These are phyloP conservation scores for Stenodema calcarata DNA, from an alignment of 2,888 invertebrate genomes.

Conservation along the genomic window DNA sequence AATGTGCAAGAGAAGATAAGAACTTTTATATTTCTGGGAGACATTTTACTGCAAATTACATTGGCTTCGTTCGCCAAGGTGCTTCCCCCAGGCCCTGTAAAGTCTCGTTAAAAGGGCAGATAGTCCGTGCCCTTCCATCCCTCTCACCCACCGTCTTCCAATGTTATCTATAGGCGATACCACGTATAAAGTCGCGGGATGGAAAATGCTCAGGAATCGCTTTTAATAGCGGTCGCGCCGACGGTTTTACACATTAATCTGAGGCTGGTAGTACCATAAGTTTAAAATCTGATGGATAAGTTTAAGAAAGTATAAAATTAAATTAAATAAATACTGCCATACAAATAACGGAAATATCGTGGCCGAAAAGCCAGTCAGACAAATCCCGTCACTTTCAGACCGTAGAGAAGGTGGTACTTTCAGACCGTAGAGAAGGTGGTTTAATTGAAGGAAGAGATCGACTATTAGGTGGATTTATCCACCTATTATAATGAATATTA, in stretches of 20 bases:
- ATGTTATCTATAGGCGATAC: constrained; percentile 16
- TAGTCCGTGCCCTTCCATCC: background rate
- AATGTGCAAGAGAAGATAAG: constrained; percentile 43
- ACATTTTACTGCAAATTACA: constrained; percentile 51
- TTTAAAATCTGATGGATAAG: no score
- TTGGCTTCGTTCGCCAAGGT: constrained; percentile 19
- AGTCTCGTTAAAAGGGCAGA: constrained; percentile 34
- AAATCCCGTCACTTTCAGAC: no score
- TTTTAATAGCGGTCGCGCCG: background rate
- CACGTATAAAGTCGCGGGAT: background rate
- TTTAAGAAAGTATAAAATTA: no score
- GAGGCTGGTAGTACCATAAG: no score
- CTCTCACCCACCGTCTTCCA: background rate
- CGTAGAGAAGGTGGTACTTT: no score
- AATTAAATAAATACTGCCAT: no score
- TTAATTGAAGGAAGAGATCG: no score
- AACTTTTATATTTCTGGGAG: constrained; percentile 49
- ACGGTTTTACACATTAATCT: background rate
- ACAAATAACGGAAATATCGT: no score
- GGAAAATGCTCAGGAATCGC: background rate
- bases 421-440: no score
- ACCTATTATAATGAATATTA: no score
- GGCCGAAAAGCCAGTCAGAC: no score
- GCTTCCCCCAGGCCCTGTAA: constrained; percentile 40
- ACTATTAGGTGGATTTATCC: no score